A percentile compares a stretch with the other conserved stretches of the same genome.
These are phyloP conservation scores for Tryphoninae sp. DNA, from an alignment of 2,888 invertebrate species.

Conservation along the genomic window DNA sequence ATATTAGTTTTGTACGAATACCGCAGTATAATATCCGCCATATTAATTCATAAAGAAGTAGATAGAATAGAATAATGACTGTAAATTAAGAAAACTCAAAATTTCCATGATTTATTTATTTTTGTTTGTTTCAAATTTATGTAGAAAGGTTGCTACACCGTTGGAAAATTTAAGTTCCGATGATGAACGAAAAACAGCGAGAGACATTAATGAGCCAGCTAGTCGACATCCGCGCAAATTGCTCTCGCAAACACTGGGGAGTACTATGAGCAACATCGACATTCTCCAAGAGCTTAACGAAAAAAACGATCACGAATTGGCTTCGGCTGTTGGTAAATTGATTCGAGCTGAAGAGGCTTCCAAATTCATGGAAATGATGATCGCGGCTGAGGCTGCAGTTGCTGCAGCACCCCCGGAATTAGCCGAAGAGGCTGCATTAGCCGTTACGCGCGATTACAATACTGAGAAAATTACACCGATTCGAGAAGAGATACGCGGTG, in stretches of 20 bases:
- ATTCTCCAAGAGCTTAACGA: slow-evolving; percentile 61
- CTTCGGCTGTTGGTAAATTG: slow-evolving; percentile 80
- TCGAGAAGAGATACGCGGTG: slow-evolving; percentile 77
- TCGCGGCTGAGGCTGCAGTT: slow-evolving; percentile 81
- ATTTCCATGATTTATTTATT: neutral
- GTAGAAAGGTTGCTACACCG: slow-evolving; percentile 22
- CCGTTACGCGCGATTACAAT: slow-evolving; percentile 78
- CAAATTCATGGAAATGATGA: slow-evolving; percentile 81
- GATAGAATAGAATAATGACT: too few relatives aligned
- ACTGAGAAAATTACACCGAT: slow-evolving; percentile 77
- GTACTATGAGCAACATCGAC: slow-evolving; percentile 66
- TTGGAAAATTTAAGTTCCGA: slow-evolving; percentile 50
- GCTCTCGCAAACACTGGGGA: slow-evolving; percentile 61
- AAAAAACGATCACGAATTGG: slow-evolving; percentile 78
- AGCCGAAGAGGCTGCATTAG: slow-evolving; percentile 82
- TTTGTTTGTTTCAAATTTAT: neutral
- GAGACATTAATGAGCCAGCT: slow-evolving; percentile 5
- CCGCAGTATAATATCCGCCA: too few relatives aligned
- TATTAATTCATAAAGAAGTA: too few relatives aligned
- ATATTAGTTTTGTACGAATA: too few relatives aligned
- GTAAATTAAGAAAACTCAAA: too few relatives aligned
- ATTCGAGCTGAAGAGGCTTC: slow-evolving; percentile 81
- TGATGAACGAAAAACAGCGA: slow-evolving; percentile 32
- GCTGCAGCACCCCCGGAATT: slow-evolving; percentile 80
- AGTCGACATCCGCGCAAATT: slow-evolving; percentile 58